Conservation (phyloP, 2,113 vertebrate species). For the Myotis brandtii region DNA sequence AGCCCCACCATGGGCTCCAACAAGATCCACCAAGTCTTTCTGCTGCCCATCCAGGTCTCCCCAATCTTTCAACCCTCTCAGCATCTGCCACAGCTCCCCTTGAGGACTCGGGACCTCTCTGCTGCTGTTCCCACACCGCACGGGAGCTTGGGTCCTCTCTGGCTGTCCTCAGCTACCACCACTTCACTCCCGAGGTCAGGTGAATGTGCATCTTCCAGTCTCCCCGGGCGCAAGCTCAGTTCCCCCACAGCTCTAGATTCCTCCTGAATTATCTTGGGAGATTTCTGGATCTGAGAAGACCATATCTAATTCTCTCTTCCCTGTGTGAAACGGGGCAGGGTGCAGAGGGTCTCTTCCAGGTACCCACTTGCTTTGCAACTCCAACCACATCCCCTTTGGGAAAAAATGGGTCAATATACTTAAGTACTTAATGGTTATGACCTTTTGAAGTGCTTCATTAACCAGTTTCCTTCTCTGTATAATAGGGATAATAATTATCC, state of each 20-base stretch:
- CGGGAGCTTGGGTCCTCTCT: not conserved
- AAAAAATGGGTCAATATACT: not conserved
- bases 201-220: not conserved
- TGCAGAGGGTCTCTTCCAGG: not conserved
- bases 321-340: not conserved
- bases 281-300: not conserved
- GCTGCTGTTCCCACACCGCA: not conserved
- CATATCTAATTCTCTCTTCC: not conserved
- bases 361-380: not conserved
- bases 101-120: not conserved
- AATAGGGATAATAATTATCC: not conserved
- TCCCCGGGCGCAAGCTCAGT: not conserved
- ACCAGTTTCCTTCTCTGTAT: not conserved
- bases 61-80: not conserved
- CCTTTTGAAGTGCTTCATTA: not conserved
- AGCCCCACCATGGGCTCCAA: not conserved
- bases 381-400: not conserved
- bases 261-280: not conserved
- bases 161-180: not conserved
- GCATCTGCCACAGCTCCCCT: not conserved
- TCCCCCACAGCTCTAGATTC: not conserved
- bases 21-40: not conserved
- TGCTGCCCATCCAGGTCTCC: not conserved
- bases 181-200: not conserved
- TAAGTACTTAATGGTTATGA: not conserved